These are phyloP conservation scores for Creontiades dilutus DNA, from an alignment of 2,888 invertebrate species.

Conservation along the genomic window DNA sequence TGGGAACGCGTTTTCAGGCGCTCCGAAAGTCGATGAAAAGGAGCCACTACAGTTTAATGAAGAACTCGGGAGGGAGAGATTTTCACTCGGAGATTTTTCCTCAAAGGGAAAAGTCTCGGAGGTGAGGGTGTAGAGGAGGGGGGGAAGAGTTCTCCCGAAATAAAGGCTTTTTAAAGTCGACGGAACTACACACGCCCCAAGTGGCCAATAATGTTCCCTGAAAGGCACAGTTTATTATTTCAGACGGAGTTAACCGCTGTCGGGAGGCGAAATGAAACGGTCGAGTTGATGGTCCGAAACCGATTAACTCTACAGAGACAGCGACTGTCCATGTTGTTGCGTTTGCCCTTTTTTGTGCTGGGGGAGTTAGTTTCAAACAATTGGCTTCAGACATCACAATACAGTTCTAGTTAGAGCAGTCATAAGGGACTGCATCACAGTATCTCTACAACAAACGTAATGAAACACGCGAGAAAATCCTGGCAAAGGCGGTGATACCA, in stretches of 20 bases:
- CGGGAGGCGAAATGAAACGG: not conserved
- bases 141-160: not conserved
- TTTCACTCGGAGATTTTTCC: not conserved
- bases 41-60: constrained; percentile 34
- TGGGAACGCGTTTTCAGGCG: constrained; percentile 28
- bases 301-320: too few relatives aligned
- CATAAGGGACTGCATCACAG: too few relatives aligned
- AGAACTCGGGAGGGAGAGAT: constrained; percentile 22
- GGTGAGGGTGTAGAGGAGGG: not conserved
- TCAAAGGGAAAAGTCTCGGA: constrained; percentile 6
- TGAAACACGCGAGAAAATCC: too few relatives aligned
- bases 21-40: constrained; percentile 39
- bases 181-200: not conserved
- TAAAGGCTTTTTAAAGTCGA: not conserved
- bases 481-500: too few relatives aligned
- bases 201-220: constrained; percentile 5
- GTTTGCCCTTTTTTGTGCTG: too few relatives aligned
- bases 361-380: too few relatives aligned
- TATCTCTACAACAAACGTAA: too few relatives aligned
- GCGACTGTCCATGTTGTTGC: too few relatives aligned
- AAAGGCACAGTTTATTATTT: not conserved
- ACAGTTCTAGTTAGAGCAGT: too few relatives aligned
- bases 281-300: not conserved
- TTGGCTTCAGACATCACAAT: too few relatives aligned
- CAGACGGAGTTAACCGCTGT: not conserved